Evolutionary conservation across 2,888 invertebrate species (phyloP).

Genomic region (Endomychus coccineus): DNA sequence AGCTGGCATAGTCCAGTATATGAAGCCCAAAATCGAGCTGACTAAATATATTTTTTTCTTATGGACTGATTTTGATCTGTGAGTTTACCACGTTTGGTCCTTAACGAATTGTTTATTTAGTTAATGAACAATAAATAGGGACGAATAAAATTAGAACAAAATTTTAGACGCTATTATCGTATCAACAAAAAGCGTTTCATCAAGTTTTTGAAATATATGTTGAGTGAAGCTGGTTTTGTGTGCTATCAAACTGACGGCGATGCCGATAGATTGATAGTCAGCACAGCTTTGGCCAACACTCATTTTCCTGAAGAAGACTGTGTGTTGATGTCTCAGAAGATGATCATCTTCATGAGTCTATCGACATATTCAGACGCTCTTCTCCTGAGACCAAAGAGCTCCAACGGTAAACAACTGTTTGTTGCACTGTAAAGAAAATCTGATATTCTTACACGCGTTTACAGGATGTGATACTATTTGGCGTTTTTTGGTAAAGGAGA

Average conservation of each 20-base stretch:
- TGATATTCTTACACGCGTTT: too few species aligned
- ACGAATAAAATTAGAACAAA: too few species aligned
- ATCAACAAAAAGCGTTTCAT: neutral
- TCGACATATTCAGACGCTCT: neutral
- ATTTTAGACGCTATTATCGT: neutral
- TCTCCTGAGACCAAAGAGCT: neutral
- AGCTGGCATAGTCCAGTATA: too few species aligned
- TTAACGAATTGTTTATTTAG: too few species aligned
- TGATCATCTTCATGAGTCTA: neutral
- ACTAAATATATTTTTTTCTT: too few species aligned
- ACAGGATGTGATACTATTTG: too few species aligned
- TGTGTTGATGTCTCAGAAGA: neutral
- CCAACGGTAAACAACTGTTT: neutral
- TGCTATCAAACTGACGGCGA: slow-evolving; percentile 1
- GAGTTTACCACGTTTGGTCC: too few species aligned
- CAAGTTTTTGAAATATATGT: neutral
- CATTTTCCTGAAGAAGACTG: neutral
- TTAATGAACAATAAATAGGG: too few species aligned
- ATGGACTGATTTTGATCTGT: too few species aligned
- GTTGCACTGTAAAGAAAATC: too few species aligned
- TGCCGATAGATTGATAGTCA: neutral
- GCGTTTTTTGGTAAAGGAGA: too few species aligned
- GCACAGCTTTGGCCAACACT: slow-evolving; percentile 1
- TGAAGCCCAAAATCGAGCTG: too few species aligned
- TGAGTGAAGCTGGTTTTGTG: neutral